phyloP scores from a whole-genome alignment of 1,140 invertebrate species.

The Lepidurus packardi region DNA sequence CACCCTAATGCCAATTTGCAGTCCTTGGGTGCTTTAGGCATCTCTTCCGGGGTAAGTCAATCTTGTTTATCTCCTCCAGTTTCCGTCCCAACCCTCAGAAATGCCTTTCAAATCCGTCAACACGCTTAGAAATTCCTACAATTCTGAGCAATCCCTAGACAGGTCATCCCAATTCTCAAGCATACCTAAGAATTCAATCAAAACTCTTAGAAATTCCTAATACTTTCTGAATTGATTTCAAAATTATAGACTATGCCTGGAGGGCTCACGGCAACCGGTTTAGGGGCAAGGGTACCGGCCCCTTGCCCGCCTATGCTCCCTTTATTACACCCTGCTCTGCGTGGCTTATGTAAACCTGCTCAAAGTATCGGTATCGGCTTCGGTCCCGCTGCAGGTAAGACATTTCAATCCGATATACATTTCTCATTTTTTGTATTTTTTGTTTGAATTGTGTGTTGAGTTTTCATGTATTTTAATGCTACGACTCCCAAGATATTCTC shows the following conservation, averaged over 20 bases:
- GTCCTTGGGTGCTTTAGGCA: background rate
- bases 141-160: background rate
- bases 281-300: constrained; percentile 22
- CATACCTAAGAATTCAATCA: background rate
- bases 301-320: constrained; percentile 30
- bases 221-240: too few species aligned
- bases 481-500: too few species aligned
- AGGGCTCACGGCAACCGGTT: background rate
- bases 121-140: background rate
- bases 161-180: too few species aligned
- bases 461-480: too few species aligned
- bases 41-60: background rate
- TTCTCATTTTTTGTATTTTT: too few species aligned
- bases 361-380: constrained; percentile 30
- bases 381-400: constrained; percentile 11
- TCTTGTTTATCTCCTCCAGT: background rate
- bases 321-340: constrained; percentile 30
- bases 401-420: background rate
- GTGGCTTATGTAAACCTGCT: constrained; percentile 32
- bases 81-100: background rate
- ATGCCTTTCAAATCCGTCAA: background rate
- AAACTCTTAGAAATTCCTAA: background rate
- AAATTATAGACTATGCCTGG: background rate
- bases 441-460: too few species aligned
- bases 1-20: background rate